Base-by-base conservation (phyloP, 2,797 vertebrate species). In the Periophthalmus magnuspinnatus region DNA sequence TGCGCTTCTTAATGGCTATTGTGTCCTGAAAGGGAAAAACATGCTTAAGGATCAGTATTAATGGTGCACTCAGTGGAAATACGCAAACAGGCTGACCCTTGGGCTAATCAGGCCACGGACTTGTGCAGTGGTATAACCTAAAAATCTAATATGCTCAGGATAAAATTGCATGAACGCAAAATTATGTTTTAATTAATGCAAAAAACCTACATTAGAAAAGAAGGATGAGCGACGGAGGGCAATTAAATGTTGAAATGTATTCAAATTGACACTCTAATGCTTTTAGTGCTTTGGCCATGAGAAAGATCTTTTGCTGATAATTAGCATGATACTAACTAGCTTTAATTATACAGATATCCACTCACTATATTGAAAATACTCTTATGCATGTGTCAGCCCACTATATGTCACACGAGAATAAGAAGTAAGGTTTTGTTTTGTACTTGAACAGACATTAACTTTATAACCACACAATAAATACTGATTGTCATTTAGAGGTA, bases 1-100 rank as follows among this genome's bases (percentile, higher is more conserved):
- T 92, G 77, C 89, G 93, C 83, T 95, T 94, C 86, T 95, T 95
- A 88, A 96, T 95, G 83, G 95, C 95, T 82, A 96, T 95, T 5
- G 95, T 96, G 85, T 96, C 95, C 95, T 97, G 76, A 65, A 69
- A 88, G 71, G 62, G 68, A 58, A 19, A 56, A 24, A 64, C 11
- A 50, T 60, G 90, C 81, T 68, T 3, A 89, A 89, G 65, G n/a
- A 54, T 56, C 38, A 50, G 47, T 58, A 33, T 28, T 36, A 60
- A 28, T 69, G 36, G 11, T 17, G 71, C 55, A 24, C 16, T 68
- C 5, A 48, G 16, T 64, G 28, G 14, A 66, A 54, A 38, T 36
- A 36, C 19, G 8, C 65, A 55, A 34, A 67, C 45, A 36, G 62
- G 22, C 59, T 0, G 11, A 38, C 52, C 56, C 60, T 55, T 0